phyloP scores from a whole-genome alignment of 2,888 invertebrate genomes.

The Troides helena region DNA sequence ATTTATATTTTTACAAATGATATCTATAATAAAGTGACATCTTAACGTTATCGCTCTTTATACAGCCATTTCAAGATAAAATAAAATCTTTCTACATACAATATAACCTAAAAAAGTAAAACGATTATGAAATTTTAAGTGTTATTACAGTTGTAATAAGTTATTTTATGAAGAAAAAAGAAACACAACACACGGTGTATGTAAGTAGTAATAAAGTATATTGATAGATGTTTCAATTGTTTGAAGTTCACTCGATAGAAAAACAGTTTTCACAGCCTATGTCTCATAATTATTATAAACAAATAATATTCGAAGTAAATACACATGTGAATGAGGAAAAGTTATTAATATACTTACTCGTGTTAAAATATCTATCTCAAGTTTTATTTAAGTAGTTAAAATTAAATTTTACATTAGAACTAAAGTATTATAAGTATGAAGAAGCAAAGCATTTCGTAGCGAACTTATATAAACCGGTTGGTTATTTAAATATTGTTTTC shows the following conservation, averaged over 20 bases:
- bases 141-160: not conserved
- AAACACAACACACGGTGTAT: not conserved
- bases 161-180: not conserved
- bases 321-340: not conserved
- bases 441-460: no score
- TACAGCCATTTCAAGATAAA: no score
- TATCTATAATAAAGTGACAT: no score
- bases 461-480: no score
- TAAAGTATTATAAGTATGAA: no score
- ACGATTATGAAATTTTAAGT: not conserved
- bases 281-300: slow-evolving; percentile 2
- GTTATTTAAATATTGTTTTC: no score
- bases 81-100: not conserved
- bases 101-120: not conserved
- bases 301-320: not conserved
- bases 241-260: slow-evolving; percentile 16
- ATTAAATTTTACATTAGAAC: no score
- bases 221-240: slow-evolving; percentile 26
- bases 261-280: slow-evolving; percentile 5
- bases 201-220: slow-evolving; percentile 7
- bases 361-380: not conserved
- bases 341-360: not conserved
- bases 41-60: no score
- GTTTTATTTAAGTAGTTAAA: no score
- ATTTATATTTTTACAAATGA: no score